Conservation (phyloP, 2,888 invertebrate genomes). For the Lepetodrilus schrolli region DNA sequence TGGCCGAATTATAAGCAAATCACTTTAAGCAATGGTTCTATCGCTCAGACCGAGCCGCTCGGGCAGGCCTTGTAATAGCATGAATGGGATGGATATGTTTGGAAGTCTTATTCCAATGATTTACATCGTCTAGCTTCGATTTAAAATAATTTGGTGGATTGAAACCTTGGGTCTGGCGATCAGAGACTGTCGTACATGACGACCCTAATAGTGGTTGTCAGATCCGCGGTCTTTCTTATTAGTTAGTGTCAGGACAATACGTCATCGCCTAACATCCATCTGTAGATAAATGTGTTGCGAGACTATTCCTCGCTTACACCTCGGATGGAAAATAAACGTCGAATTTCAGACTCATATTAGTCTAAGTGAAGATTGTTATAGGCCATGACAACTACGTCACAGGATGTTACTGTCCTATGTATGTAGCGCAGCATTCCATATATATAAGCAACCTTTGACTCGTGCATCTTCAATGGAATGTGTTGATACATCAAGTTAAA, state of each 20-base stretch:
- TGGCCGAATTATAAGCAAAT: background rate
- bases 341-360: too few relatives aligned
- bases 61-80: background rate
- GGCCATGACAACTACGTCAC: too few relatives aligned
- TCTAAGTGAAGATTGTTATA: too few relatives aligned
- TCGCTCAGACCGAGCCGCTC: background rate
- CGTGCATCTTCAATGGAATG: too few relatives aligned
- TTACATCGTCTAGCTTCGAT: conserved; percentile 6
- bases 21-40: background rate
- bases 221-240: background rate
- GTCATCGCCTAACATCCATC: conserved; percentile 13
- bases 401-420: too few relatives aligned
- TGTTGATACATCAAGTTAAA: too few relatives aligned
- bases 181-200: background rate
- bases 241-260: background rate
- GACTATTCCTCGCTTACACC: too few relatives aligned
- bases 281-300: conserved; percentile 1
- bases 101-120: conserved; percentile 1
- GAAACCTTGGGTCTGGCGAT: background rate
- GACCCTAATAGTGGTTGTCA: conserved; percentile 8
- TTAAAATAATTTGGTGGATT: conserved; percentile 11
- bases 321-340: too few relatives aligned
- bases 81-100: background rate
- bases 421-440: too few relatives aligned
- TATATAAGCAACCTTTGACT: too few relatives aligned